phyloP scores from a whole-genome alignment of 2,113 vertebrate genomes.

The Daphoenositta chrysoptera region DNA sequence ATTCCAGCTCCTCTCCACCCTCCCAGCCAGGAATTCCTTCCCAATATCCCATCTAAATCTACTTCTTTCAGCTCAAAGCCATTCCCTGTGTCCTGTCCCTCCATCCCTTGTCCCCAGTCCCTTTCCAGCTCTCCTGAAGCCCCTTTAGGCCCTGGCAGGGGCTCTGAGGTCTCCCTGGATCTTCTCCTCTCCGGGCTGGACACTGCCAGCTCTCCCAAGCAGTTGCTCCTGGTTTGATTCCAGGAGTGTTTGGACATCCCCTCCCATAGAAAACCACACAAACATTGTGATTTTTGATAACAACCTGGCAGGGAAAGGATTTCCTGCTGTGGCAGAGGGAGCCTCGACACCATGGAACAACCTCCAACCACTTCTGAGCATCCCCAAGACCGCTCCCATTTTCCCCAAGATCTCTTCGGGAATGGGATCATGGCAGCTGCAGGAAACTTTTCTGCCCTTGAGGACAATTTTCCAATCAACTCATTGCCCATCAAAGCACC shows the following conservation, averaged over 20 bases:
- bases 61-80: background rate
- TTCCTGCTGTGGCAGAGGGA: background rate
- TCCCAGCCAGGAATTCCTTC: background rate
- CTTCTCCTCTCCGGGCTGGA: background rate
- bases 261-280: background rate
- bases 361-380: background rate
- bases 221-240: background rate
- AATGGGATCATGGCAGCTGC: background rate
- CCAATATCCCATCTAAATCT: background rate
- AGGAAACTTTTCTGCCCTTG: background rate
- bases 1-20: fast-evolving
- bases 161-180: background rate
- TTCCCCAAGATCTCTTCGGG: background rate
- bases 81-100: background rate
- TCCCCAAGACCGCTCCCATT: fast-evolving
- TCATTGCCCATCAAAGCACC: background rate
- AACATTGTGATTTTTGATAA: background rate
- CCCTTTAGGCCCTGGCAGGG: fast-evolving
- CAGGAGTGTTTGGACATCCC: background rate
- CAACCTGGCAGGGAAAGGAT: background rate
- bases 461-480: background rate
- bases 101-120: background rate
- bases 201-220: background rate
- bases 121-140: background rate
- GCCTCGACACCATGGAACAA: background rate